Evolutionary conservation across 2,797 vertebrate genomes (phyloP).

Genomic region (Emydoidea blandingii): DNA sequence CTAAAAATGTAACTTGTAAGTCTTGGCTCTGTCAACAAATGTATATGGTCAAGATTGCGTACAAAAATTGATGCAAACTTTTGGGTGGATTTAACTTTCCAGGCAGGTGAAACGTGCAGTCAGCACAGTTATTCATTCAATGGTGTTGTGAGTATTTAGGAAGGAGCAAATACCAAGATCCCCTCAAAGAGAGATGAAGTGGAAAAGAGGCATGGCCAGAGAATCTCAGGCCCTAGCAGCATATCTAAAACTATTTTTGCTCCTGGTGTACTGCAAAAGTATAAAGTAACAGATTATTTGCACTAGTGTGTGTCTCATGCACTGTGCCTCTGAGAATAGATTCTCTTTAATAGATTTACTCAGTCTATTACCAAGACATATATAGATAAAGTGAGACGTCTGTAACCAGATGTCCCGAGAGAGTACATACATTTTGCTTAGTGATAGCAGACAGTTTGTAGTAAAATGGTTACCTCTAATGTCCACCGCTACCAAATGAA

Average conservation of each 20-base stretch:
- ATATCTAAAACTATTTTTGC: neutral
- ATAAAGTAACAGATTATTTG: neutral
- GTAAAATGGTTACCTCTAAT: neutral
- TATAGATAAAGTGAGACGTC: neutral
- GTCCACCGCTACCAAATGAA: neutral
- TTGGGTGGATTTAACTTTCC: neutral
- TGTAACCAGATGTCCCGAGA: neutral
- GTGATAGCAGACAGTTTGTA: too few species aligned
- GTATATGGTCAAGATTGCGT: neutral
- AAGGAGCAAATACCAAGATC: neutral
- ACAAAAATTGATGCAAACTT: neutral
- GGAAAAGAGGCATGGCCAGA: neutral
- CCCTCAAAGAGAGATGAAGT: neutral
- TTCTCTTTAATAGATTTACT: neutral
- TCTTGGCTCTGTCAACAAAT: conserved; percentile 1
- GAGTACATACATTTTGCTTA: neutral
- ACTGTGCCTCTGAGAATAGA: neutral
- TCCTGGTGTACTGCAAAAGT: neutral
- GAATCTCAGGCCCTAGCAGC: neutral
- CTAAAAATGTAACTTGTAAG: conserved; percentile 52
- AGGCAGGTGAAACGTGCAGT: neutral
- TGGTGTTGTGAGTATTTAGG: neutral
- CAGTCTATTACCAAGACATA: neutral
- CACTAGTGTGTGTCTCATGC: accelerated
- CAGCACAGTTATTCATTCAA: neutral